phyloP scores from a whole-genome alignment of 2,888 invertebrate species.

The Nowickia ferox region DNA sequence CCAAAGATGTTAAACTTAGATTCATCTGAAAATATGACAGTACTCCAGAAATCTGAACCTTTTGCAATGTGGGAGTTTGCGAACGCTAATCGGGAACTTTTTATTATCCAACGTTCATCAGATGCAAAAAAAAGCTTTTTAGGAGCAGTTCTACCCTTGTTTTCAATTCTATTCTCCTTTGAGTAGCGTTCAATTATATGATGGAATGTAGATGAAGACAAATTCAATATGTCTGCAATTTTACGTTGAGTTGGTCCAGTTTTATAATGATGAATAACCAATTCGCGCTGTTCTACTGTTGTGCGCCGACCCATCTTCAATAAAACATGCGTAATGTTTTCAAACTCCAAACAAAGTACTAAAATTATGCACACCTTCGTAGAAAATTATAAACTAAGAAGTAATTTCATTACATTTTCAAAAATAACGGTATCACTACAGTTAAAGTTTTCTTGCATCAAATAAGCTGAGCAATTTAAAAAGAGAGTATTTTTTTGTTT shows the following conservation, averaged over 20 bases:
- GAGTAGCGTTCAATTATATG: constrained; percentile 59
- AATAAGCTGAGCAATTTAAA: too few relatives aligned
- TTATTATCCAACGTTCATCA: constrained; percentile 53
- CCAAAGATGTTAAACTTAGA: background rate
- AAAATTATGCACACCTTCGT: background rate
- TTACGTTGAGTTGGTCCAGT: constrained; percentile 49
- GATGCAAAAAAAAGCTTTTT: constrained; percentile 53
- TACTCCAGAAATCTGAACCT: background rate
- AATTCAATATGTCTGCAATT: constrained; percentile 49
- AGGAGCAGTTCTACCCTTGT: constrained; percentile 53
- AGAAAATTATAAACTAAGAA: background rate
- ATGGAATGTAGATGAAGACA: constrained; percentile 57
- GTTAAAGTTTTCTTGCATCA: background rate
- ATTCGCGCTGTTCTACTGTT: constrained; percentile 49
- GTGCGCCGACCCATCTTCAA: constrained; percentile 29
- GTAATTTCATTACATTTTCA: background rate
- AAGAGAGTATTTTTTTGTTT: too few relatives aligned
- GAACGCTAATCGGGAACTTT: constrained; percentile 19
- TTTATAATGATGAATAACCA: constrained; percentile 56
- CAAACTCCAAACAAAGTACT: background rate
- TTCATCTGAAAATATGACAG: background rate
- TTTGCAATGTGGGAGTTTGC: background rate
- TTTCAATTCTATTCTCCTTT: constrained; percentile 49
- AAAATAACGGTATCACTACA: constrained; percentile 24
- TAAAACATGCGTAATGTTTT: background rate